A percentile compares a stretch with the other conserved stretches of the same genome.
phyloP scores from a whole-genome alignment of 1,140 invertebrate genomes.

The Drosophila cardini region DNA sequence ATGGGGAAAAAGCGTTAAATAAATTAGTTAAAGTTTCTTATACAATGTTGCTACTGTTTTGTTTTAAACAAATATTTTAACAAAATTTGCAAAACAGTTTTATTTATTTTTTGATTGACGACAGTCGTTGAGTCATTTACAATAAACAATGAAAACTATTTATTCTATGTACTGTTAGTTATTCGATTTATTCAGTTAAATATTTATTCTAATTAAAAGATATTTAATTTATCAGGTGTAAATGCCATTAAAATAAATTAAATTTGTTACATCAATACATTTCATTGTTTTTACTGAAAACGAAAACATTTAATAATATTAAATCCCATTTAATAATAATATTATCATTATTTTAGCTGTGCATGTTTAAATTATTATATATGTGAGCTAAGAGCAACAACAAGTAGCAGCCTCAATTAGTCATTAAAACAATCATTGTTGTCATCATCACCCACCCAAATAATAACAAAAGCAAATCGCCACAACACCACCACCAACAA shows the following conservation, averaged over 20 bases:
- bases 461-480: constrained; percentile 48
- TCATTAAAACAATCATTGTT: constrained; percentile 63
- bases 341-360: constrained; percentile 6
- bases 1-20: constrained; percentile 16
- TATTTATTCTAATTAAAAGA: no score
- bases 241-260: no score
- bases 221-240: no score
- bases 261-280: no score
- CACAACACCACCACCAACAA: constrained; percentile 18
- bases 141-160: no score
- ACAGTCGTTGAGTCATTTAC: no score
- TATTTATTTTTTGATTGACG: no score
- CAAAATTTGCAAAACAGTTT: neutral
- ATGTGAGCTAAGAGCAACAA: constrained; percentile 7
- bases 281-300: constrained; percentile 1
- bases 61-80: constrained; percentile 37
- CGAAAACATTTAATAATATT: neutral
- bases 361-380: constrained; percentile 8
- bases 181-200: no score
- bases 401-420: constrained; percentile 35
- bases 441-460: constrained; percentile 46
- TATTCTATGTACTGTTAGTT: no score
- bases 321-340: constrained; percentile 6
- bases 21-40: constrained; percentile 9
- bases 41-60: constrained; percentile 31